phyloP scores from a whole-genome alignment of 37 sponge, comb jelly and placozoan species.

The Chondrosia reniformis region DNA sequence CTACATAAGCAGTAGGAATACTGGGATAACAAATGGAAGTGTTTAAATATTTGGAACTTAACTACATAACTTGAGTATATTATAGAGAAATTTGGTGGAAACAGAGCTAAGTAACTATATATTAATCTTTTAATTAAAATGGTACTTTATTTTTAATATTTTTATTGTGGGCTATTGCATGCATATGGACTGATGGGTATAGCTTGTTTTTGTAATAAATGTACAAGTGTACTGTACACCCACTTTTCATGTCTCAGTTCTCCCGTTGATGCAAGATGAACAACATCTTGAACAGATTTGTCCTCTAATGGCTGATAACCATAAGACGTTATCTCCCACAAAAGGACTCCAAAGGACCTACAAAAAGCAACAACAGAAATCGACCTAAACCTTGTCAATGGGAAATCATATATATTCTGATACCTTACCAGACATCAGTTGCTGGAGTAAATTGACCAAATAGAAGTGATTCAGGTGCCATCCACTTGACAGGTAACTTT shows the following conservation, averaged over 20 bases:
- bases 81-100: no score
- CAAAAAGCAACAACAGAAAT: no score
- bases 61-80: no score
- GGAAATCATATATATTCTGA: no score
- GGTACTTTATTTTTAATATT: no score
- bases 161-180: no score
- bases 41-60: background rate
- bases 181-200: background rate
- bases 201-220: no score
- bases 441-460: conserved; percentile 15
- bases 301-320: background rate
- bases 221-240: no score
- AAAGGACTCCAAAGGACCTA: conserved; percentile 21
- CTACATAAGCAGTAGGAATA: background rate
- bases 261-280: background rate
- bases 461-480: conserved; percentile 13
- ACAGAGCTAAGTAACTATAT: no score
- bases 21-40: background rate
- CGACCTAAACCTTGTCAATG: no score
- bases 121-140: no score
- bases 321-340: conserved; percentile 21
- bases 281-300: background rate
- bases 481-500: conserved; percentile 12
- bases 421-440: conserved; percentile 22
- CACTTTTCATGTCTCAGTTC: background rate